These are phyloP conservation scores for Ellobius talpinus DNA, from an alignment of 2,113 vertebrate genomes.

Conservation along the genomic window DNA sequence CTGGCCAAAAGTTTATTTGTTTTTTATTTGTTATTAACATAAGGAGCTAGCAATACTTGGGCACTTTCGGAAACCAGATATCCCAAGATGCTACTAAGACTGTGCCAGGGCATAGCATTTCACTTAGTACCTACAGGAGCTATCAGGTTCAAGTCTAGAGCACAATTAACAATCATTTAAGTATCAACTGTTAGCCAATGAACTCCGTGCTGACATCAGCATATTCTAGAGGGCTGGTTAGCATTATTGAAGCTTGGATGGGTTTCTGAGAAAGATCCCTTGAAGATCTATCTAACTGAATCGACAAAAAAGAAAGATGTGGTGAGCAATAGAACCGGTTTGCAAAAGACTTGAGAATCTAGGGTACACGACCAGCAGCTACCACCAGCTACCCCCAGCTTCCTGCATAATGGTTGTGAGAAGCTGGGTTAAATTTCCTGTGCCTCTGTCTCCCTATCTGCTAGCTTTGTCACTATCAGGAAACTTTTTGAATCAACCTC, in stretches of 20 bases:
- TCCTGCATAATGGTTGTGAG: not conserved
- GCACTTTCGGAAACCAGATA: constrained; percentile 36
- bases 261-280: not conserved
- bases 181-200: not conserved
- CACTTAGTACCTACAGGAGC: not conserved
- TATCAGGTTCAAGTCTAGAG: not conserved
- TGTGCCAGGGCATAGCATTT: not conserved
- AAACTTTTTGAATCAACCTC: not conserved
- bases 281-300: not conserved
- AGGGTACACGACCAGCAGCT: not conserved
- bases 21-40: not conserved
- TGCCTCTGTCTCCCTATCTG: not conserved
- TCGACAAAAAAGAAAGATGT: not conserved
- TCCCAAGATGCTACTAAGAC: not conserved
- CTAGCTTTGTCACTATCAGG: not conserved
- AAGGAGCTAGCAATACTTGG: not conserved
- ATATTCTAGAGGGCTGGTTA: not conserved
- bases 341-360: not conserved
- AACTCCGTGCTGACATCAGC: not conserved
- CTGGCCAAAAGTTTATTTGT: not conserved
- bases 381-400: not conserved
- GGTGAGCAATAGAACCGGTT: not conserved
- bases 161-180: not conserved
- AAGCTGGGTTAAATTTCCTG: not conserved
- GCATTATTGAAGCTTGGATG: not conserved